phyloP scores from a whole-genome alignment of 2,113 vertebrate genomes.

The Odontesthes bonariensis region DNA sequence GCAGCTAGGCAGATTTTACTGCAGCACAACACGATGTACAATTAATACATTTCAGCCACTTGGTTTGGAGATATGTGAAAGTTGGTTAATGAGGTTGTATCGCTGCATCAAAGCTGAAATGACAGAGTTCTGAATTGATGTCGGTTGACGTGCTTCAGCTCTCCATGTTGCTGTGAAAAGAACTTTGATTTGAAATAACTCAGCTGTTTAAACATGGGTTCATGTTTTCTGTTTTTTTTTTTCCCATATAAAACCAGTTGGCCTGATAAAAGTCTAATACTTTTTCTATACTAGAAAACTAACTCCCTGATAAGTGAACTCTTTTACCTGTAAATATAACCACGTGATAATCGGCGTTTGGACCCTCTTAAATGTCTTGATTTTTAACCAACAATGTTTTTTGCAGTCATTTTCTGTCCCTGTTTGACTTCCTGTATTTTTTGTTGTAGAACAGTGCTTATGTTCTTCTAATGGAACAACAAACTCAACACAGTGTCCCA shows the following conservation, averaged over 20 bases:
- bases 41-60: not conserved
- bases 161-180: not conserved
- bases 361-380: slow-evolving; percentile 11
- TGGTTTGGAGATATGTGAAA: not conserved
- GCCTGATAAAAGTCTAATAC: not conserved
- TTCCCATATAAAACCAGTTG: not conserved
- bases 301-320: slow-evolving; percentile 18
- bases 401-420: not conserved
- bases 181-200: not conserved
- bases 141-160: not conserved
- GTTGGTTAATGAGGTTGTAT: not conserved
- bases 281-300: not conserved
- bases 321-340: not conserved
- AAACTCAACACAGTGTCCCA: no score
- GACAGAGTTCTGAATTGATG: not conserved
- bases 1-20: slow-evolving; percentile 12
- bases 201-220: not conserved
- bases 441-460: no score
- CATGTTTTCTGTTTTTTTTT: not conserved
- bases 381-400: not conserved
- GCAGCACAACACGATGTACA: not conserved
- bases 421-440: no score
- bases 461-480: no score
- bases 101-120: not conserved
- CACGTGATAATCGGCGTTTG: not conserved